Evolutionary conservation across 2,888 invertebrate species (phyloP).

Genomic region (Lasioglossum oenotherae): DNA sequence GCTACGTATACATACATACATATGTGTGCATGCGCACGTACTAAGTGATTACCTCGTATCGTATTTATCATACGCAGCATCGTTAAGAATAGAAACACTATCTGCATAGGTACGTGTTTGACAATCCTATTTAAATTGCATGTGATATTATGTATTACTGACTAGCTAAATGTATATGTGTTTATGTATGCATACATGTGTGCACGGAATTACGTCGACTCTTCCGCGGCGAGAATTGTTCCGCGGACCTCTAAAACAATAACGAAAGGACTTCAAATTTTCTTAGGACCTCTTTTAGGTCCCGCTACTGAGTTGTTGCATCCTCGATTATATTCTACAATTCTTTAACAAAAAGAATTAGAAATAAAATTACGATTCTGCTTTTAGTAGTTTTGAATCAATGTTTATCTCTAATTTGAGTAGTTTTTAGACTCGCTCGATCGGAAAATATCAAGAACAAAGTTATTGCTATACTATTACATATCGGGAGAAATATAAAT

Average conservation of each 20-base stretch:
- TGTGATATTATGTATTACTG: slow-evolving; percentile 79
- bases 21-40: slow-evolving; percentile 47
- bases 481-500: slow-evolving; percentile 2
- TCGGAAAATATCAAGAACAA: not conserved
- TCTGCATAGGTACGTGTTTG: slow-evolving; percentile 80
- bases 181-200: slow-evolving; percentile 1
- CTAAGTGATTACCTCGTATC: slow-evolving; percentile 54
- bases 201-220: slow-evolving; percentile 6
- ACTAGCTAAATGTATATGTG: slow-evolving; percentile 47
- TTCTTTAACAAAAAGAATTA: not conserved
- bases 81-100: slow-evolving; percentile 59
- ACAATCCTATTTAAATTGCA: slow-evolving; percentile 84
- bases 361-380: not conserved
- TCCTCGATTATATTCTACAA: too few species aligned
- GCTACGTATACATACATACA: slow-evolving; percentile 4
- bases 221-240: not conserved
- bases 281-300: not conserved
- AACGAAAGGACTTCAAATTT: not conserved
- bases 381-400: not conserved
- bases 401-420: not conserved
- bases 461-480: not conserved
- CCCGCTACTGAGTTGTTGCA: not conserved
- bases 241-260: not conserved
- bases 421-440: not conserved
- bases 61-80: slow-evolving; percentile 51